Percentiles rank a stretch among this genome's conserved stretches.
Evolutionary conservation across 2,888 invertebrate species (phyloP).

Genomic region (Lumbricus terrestris): DNA sequence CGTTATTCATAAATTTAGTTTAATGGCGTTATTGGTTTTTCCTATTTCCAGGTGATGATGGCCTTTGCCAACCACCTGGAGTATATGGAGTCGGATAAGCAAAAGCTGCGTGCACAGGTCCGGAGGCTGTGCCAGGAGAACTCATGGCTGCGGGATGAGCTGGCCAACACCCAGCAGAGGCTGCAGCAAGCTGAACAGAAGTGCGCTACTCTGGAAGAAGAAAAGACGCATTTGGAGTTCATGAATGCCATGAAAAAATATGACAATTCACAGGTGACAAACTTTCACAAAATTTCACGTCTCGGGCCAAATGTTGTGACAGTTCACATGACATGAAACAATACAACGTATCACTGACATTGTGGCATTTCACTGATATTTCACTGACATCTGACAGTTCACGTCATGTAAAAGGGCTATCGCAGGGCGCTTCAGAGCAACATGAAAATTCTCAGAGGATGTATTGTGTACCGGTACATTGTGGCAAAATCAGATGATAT

Average conservation of each 20-base stretch:
- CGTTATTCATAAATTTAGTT: neutral
- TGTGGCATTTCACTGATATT: too few relatives aligned
- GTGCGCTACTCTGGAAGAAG: constrained; percentile 91
- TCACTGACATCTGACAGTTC: neutral
- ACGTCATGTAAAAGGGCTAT: neutral
- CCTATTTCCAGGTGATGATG: constrained; percentile 81
- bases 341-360: too few relatives aligned
- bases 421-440: neutral
- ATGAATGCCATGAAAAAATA: constrained; percentile 88
- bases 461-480: too few relatives aligned
- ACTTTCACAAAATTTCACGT: too few relatives aligned
- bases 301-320: neutral
- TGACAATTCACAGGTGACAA: constrained; percentile 57
- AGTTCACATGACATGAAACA: too few relatives aligned
- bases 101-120: constrained; percentile 96
- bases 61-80: constrained; percentile 93
- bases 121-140: constrained; percentile 94
- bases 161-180: constrained; percentile 91
- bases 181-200: constrained; percentile 91
- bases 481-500: neutral
- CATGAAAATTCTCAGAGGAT: neutral
- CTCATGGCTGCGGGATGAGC: constrained; percentile 96
- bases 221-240: constrained; percentile 94
- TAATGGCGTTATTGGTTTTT: neutral
- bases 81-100: constrained; percentile 91